Evolutionary conservation across 2,113 vertebrate species (phyloP), one percentile per base, ranked within the genome.

Genomic region (Canis aureus): DNA sequence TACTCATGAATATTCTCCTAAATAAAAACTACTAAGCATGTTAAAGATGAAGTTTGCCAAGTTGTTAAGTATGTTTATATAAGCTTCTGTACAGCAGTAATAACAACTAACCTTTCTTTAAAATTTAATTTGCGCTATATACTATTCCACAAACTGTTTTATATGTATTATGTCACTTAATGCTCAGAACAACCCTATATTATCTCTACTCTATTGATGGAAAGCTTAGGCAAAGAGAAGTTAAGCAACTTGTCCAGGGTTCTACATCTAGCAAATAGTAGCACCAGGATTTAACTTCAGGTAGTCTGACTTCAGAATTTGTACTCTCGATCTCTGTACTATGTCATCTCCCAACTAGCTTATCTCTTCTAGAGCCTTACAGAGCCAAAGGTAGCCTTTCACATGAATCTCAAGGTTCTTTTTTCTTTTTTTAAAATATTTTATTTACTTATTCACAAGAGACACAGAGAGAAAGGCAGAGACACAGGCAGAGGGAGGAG

Each of bases 211-310:
- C 86, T 86, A 67, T 32, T 94, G 23, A 62, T 82, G 27, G n/a
- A 89, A 91, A 89, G 38, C 55, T 92, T 49, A 80, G 38, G 51
- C 69, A 91, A 94, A 89, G 59, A 90, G 80, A 51, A 53, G 59
- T 95, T 94, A 86, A 81, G 10, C 66, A 89, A 67, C 12, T 93
- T 91, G 43, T 79, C 69, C 89, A 90, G 59, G 15, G 38, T 59
- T 95, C 66, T 51, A 27, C 6, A 59, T 91, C 76, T 88, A 74
- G 9, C 73, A 80, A 80, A 29, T 71, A 59, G 8, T 43, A 25
- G 35, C 49, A 35, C 57, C 19, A 71, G 85, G 15, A 78, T 93
- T 91, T 93, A 84, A 94, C 35, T 51, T 74, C 20, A 62, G 57
- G 55, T 53, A 55, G 32, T 66, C 71, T n/a, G 10, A 78, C 53